phyloP scores from a whole-genome alignment of 2,888 invertebrate genomes.

The Drosophila pegasa region DNA sequence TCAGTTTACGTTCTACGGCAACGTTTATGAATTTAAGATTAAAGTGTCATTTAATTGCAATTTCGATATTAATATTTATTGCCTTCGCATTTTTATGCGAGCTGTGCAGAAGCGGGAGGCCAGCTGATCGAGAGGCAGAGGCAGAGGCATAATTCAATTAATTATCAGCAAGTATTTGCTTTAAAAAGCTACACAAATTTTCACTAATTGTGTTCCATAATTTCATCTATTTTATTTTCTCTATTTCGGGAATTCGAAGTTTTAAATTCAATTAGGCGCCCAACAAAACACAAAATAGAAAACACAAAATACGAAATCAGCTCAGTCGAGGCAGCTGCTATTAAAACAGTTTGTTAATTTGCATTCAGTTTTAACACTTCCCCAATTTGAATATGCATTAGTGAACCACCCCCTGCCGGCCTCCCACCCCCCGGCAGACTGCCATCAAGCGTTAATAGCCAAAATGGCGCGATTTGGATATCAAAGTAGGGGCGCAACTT shows the following conservation, averaged over 20 bases:
- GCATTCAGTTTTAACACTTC: constrained; percentile 69
- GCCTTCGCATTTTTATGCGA: constrained; percentile 19
- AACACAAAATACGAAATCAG: not conserved
- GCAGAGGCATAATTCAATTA: constrained; percentile 57
- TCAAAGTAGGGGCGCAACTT: constrained; percentile 48
- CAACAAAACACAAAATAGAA: not conserved
- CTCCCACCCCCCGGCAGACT: not conserved
- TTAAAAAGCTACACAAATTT: constrained; percentile 41
- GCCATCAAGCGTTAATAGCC: constrained; percentile 37
- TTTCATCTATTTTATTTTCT: constrained; percentile 2
- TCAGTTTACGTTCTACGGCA: constrained; percentile 29
- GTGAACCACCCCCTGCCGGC: not conserved
- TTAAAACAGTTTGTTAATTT: constrained; percentile 72
- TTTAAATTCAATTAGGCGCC: constrained; percentile 55
- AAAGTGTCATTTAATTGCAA: constrained; percentile 77
- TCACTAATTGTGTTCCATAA: constrained; percentile 9
- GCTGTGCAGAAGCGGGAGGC: constrained; percentile 11
- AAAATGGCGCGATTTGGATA: constrained; percentile 36
- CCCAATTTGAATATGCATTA: constrained; percentile 61
- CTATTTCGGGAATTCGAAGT: constrained; percentile 1
- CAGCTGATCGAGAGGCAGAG: constrained; percentile 1
- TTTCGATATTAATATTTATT: constrained; percentile 56
- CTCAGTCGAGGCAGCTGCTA: constrained; percentile 37
- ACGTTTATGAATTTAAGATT: constrained; percentile 79
- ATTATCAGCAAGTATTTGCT: constrained; percentile 63